phyloP scores from a whole-genome alignment of 2,797 vertebrate genomes.

The Scarus forsteni region DNA sequence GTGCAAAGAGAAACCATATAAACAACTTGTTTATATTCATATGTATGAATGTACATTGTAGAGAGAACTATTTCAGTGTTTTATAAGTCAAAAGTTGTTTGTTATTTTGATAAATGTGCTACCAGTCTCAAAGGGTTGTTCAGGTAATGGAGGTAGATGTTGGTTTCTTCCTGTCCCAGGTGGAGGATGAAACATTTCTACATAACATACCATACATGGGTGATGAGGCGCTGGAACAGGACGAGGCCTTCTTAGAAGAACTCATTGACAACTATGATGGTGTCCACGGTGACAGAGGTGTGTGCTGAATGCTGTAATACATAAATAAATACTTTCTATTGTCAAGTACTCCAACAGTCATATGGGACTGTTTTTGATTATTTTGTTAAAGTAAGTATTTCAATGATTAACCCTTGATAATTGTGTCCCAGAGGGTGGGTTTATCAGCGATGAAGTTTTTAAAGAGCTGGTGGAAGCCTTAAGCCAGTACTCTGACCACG shows the following conservation, averaged over 20 bases:
- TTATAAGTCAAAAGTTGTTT: neutral
- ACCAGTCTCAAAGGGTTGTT: no score
- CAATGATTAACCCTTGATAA: no score
- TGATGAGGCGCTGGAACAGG: conserved; percentile 96
- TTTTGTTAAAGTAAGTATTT: no score
- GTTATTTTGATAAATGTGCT: neutral
- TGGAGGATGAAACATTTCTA: conserved; percentile 97
- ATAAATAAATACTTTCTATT: no score
- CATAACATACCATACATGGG: conserved; percentile 99
- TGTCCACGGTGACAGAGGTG: conserved; percentile 86
- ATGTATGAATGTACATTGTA: neutral
- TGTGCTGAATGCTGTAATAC: neutral
- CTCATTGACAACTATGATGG: conserved; percentile 98
- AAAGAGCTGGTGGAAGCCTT: conserved; percentile 95
- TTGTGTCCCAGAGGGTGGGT: conserved; percentile 86
- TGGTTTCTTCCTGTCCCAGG: conserved; percentile 79
- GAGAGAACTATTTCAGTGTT: neutral
- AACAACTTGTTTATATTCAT: neutral
- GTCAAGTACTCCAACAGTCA: no score
- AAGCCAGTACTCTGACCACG: conserved; percentile 93
- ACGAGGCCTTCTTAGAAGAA: conserved; percentile 97
- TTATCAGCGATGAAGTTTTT: conserved; percentile 95
- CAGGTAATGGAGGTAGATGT: neutral
- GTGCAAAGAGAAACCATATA: no score
- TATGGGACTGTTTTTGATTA: no score